A percentile compares a stretch with the other conserved stretches of the same genome.
phyloP scores from a whole-genome alignment of 2,113 vertebrate species.

The Neopipo cinnamomea region DNA sequence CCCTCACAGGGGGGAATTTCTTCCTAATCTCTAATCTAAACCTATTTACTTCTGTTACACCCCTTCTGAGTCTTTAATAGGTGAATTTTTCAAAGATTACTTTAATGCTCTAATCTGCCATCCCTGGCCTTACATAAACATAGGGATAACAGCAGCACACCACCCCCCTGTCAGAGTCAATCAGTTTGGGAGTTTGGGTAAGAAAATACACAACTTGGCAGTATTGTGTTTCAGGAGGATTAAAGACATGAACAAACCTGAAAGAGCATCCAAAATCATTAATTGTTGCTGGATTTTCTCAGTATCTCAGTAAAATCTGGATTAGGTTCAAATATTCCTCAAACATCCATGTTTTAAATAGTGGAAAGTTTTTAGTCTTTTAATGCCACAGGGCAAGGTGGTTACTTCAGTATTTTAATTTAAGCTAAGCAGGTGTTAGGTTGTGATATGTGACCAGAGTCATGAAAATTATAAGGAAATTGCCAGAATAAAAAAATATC shows the following conservation, averaged over 20 bases:
- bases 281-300: conserved; percentile 53
- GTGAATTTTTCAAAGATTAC: neutral
- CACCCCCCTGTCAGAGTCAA: neutral
- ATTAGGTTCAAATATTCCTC: conserved; percentile 54
- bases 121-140: neutral
- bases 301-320: conserved; percentile 48
- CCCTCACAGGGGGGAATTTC: neutral
- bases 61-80: neutral
- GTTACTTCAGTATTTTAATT: neutral
- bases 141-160: neutral
- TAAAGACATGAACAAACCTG: conserved; percentile 43
- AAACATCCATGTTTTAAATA: conserved; percentile 35
- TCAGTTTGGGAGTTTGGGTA: conserved; percentile 10
- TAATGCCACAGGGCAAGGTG: neutral
- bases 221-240: conserved; percentile 47
- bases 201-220: conserved; percentile 56
- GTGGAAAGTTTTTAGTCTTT: conserved; percentile 7
- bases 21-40: neutral
- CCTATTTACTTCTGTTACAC: neutral
- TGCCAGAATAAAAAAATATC: neutral
- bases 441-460: neutral
- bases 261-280: conserved; percentile 31
- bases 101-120: neutral
- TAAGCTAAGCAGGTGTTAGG: neutral
- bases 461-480: neutral